phyloP scores from a whole-genome alignment of 2,113 vertebrate species.

The Onychostruthus taczanowskii region DNA sequence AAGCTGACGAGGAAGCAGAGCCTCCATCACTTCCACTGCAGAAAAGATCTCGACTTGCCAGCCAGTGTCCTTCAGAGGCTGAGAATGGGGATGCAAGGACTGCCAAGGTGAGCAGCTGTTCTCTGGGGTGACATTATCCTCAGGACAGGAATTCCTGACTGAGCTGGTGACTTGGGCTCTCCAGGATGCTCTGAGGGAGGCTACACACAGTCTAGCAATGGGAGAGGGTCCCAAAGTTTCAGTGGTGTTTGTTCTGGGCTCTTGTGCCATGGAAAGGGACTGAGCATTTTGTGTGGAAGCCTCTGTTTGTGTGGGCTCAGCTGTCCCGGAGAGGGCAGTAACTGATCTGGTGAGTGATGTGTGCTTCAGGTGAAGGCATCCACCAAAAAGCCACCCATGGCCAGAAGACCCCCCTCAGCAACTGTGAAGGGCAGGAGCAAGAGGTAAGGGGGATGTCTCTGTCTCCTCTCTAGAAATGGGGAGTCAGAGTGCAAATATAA shows the following conservation, averaged over 20 bases:
- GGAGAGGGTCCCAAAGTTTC: background rate
- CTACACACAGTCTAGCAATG: rapidly evolving
- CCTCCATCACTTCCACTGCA: constrained; percentile 6
- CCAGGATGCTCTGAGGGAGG: background rate
- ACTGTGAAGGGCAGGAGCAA: background rate
- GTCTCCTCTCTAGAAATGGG: background rate
- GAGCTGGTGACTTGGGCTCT: background rate
- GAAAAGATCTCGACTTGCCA: constrained; percentile 36
- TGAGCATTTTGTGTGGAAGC: background rate
- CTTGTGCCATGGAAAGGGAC: background rate
- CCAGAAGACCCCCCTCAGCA: background rate
- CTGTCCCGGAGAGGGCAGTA: background rate
- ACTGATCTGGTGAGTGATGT: background rate
- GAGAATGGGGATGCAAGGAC: background rate
- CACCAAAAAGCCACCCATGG: constrained; percentile 8
- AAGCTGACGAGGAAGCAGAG: background rate
- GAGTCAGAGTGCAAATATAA: background rate
- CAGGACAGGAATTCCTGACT: background rate
- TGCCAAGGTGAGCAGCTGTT: constrained; percentile 49
- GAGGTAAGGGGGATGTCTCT: background rate
- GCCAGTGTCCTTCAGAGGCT: constrained; percentile 28
- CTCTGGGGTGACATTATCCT: background rate
- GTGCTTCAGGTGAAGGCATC: constrained; percentile 36
- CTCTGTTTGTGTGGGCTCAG: background rate
- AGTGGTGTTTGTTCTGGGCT: background rate